Evolutionary conservation across 2,888 invertebrate species (phyloP).

Genomic region (Polietes domitor): DNA sequence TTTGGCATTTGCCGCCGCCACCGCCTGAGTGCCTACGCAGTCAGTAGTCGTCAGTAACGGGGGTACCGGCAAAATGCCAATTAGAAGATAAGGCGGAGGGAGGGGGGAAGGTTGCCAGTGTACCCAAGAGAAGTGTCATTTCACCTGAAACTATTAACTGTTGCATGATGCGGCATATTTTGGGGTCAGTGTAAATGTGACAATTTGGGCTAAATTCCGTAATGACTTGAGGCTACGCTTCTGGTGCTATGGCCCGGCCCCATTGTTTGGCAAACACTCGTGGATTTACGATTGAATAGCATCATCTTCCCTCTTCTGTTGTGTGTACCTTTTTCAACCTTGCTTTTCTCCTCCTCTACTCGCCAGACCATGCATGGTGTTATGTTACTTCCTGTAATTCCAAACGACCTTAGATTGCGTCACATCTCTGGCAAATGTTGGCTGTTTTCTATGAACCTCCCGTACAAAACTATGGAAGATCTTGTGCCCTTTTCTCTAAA

Average conservation of each 20-base stretch:
- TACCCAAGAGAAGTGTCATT: too few species aligned
- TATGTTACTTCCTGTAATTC: constrained; percentile 63
- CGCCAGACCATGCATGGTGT: too few species aligned
- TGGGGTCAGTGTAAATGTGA: neutral
- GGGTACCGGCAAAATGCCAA: neutral
- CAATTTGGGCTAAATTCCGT: neutral
- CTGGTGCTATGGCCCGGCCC: neutral
- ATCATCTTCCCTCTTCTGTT: neutral
- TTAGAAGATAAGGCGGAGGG: neutral
- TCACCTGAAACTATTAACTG: too few species aligned
- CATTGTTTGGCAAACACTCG: neutral
- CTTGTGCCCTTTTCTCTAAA: constrained; percentile 49
- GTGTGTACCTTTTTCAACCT: too few species aligned
- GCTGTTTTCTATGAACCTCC: neutral
- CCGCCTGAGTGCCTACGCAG: too few species aligned
- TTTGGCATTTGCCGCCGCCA: too few species aligned
- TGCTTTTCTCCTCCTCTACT: neutral
- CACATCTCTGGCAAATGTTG: neutral
- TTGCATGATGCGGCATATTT: neutral
- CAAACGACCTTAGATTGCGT: constrained; percentile 62
- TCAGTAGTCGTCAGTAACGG: too few species aligned
- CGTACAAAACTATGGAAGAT: neutral
- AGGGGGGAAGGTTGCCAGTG: neutral
- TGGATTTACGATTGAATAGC: neutral
- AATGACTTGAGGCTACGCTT: neutral